Base-by-base conservation (phyloP, 2,797 vertebrate genomes). In the Megaceryle alcyon region DNA sequence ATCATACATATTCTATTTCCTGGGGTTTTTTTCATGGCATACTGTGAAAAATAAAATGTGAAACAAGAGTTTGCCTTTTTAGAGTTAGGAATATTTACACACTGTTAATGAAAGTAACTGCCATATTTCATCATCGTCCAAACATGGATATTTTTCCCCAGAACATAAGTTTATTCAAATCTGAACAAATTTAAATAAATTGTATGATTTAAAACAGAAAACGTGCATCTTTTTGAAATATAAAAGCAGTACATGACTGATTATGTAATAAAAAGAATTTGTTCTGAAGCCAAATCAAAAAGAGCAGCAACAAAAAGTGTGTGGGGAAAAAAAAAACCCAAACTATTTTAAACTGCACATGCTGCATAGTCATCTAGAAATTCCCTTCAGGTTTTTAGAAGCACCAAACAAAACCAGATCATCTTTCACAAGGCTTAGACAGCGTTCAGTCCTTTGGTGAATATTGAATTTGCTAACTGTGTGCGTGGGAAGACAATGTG, bases 261-360 rank as follows among this genome's bases (percentile, higher is more conserved):
- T 95, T 95, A 93, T 85, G 86, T 94, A 96, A 95, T 85, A 90
- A 96, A 86, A 94, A 86, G 4, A 71, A 94, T 88, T 96, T 89
- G 66, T 86, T 90, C 91, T 86, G 49, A 96, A 97, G 90, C 29
- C 80, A 97, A 97, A 97, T 39, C 15, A 84, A 96, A 92, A 96
- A 94, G 7, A 97, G 37, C 78, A 92, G 95, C 85, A 97, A 95
- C 87, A 86, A 86, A 95, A 93, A 77, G 57, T 78, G 96, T 6
- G 68, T 35, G 49, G 85, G 65, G 48, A 2, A 29, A 37, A 80
- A 79, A 44, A 14, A 51, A 28, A 22, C 44, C 1, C 35, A 72
- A 65, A 86, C 85, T 87, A 80, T 95, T 92, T 95, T 69, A 81
- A 95, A 86, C 70, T 81, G 60, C 80, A 93, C 88, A 93, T 70